Evolutionary conservation across 2,888 invertebrate genomes (phyloP), one percentile per base, ranked within the genome.

Genomic region (Orthosia cruda): DNA sequence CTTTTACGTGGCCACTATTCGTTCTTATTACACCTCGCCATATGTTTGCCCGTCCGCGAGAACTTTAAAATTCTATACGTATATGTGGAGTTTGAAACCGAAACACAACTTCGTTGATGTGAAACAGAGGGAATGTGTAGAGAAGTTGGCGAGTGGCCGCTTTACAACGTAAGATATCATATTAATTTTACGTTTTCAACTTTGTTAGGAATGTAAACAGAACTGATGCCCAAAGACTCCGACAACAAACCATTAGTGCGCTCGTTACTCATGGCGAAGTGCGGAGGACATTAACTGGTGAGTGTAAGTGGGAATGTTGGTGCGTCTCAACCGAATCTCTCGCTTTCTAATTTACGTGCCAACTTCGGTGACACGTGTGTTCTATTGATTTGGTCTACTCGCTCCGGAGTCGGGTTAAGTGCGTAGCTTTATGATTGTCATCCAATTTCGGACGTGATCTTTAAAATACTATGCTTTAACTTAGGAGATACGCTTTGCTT

Each of bases 331-430:
- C 87, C 63, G 65, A 91, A 91, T 89, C 87, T 86, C 76, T 89
- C 81, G 87, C 85, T 86, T 88, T 89, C 86, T 90, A 91, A 93
- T 92, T 92, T 93, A 92, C 88, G 89, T 89, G 57, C 81, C 77
- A 90, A 92, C 89, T 93, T 91, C 63, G 80, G 89, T 85, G 89
- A 86, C 92, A 91, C 92, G 92, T 93, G 92, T 91, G 88, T 89
- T 91, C 87, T 91, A 93, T 93, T 92, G 92, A 93, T 92, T 92
- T 82, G 85, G 86, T 88, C 82, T 87, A 84, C 77, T 75, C 84
- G 78, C 83, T 76, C 65, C 57, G 61, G 70, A 77, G 64, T 68
- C 45, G 68, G 63, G 71, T 77, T 80, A 79, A 71, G 72, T 71
- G 69, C 67, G 59, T 62, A 65, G 86, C 69, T 77, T 77, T 84